phyloP scores from a whole-genome alignment of 2,113 vertebrate species.

The Bujurquina vittata region DNA sequence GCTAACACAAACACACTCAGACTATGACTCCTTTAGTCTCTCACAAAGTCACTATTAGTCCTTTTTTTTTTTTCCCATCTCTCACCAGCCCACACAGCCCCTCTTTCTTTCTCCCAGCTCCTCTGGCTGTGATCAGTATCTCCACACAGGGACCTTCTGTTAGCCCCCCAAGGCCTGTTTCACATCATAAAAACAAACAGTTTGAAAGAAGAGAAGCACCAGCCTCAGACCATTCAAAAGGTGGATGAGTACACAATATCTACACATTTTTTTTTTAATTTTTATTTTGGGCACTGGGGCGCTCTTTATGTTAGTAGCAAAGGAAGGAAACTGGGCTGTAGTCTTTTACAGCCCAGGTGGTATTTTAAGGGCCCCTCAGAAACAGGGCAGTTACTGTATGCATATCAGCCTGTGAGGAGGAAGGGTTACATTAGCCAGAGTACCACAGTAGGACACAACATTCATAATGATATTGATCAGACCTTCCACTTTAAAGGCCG shows the following conservation, averaged over 20 bases:
- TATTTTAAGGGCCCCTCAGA: background rate
- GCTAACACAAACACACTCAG: background rate
- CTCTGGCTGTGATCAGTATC: conserved; percentile 62
- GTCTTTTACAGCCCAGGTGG: conserved; percentile 22
- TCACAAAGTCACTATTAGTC: conserved; percentile 39
- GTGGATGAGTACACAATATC: conserved; percentile 59
- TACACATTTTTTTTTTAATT: no score
- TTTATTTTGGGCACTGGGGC: conserved; percentile 48
- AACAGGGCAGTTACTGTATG: background rate
- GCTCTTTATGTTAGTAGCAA: conserved; percentile 31
- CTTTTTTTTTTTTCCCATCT: conserved; percentile 58
- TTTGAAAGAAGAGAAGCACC: conserved; percentile 49
- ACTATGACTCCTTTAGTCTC: conserved; percentile 26
- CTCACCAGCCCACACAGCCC: conserved; percentile 55
- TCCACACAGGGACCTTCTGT: conserved; percentile 63
- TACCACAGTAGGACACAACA: background rate
- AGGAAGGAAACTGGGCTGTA: conserved; percentile 16
- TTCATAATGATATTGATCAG: background rate
- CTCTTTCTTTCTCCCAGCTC: conserved; percentile 35
- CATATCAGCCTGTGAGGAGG: background rate
- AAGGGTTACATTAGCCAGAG: background rate
- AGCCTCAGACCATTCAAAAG: conserved; percentile 30
- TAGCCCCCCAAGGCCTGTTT: conserved; percentile 66
- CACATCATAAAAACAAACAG: conserved; percentile 69
- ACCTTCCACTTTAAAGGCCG: background rate